These are phyloP conservation scores for Coptodon rendalli DNA, from an alignment of 2,113 vertebrate species.

Conservation along the genomic window DNA sequence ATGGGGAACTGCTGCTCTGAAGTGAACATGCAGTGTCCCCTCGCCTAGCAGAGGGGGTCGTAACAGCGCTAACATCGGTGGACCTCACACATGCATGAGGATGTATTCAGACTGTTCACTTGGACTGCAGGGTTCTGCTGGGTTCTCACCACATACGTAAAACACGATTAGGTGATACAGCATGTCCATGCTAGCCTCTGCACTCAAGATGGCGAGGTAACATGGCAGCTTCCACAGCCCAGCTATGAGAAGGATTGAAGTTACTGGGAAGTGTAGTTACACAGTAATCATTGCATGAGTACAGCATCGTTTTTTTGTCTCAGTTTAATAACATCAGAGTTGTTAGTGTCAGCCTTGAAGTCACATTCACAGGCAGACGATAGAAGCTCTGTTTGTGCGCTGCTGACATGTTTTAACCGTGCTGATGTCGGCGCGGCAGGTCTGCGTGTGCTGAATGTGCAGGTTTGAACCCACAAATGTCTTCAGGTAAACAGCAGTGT, in stretches of 20 bases:
- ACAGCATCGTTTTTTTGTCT: not conserved
- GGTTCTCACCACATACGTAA: not conserved
- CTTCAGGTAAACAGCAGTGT: too few species aligned
- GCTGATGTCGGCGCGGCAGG: too few species aligned
- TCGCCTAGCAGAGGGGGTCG: too few species aligned
- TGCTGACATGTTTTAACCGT: not conserved
- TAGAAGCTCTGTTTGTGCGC: too few species aligned
- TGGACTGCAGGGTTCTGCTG: not conserved
- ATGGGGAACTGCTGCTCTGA: too few species aligned
- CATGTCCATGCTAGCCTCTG: not conserved
- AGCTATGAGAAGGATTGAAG: not conserved
- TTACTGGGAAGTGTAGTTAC: not conserved
- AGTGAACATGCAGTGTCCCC: too few species aligned
- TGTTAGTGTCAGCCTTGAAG: too few species aligned
- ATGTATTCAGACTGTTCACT: not conserved
- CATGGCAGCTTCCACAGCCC: not conserved
- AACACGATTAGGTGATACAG: not conserved
- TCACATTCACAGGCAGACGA: too few species aligned
- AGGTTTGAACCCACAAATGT: too few species aligned
- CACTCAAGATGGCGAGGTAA: not conserved
- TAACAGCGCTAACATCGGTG: not conserved
- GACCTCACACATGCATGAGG: not conserved
- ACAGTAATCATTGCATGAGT: not conserved
- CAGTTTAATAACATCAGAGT: not conserved
- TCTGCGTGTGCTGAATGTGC: not conserved